Percentiles rank a stretch among this genome's conserved stretches.
These are phyloP conservation scores for Malurus alboscapulatus DNA, from an alignment of 2,113 vertebrate genomes.

Conservation along the genomic window DNA sequence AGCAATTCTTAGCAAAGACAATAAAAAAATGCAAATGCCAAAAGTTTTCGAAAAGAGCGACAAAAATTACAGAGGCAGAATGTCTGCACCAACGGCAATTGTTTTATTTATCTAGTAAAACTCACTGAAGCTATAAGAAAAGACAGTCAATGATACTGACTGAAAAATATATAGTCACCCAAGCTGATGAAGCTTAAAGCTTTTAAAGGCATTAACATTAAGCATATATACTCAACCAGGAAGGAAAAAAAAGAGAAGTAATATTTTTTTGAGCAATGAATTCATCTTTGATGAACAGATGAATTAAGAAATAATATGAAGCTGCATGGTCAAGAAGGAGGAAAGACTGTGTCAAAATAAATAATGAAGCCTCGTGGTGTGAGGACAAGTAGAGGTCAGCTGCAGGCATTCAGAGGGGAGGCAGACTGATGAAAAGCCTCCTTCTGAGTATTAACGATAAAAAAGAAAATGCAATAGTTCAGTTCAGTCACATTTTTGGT, in stretches of 20 bases:
- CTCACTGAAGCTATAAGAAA: background rate
- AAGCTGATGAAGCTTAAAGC: background rate
- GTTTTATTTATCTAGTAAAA: background rate
- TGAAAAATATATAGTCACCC: background rate
- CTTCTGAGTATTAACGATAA: conserved; percentile 33
- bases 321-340: background rate
- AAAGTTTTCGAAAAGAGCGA: background rate
- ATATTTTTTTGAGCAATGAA: background rate
- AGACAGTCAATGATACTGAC: background rate
- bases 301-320: background rate
- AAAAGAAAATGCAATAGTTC: conserved; percentile 41
- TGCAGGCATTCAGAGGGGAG: background rate
- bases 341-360: conserved; percentile 29
- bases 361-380: background rate
- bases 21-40: background rate
- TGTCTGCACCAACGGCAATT: background rate
- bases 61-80: background rate
- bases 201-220: background rate
- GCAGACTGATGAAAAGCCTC: conserved; percentile 30
- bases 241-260: background rate
- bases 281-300: background rate
- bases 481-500: conserved; percentile 21
- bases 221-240: background rate
- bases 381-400: conserved; percentile 40
- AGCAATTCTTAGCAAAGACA: background rate